Percentiles rank a stretch among this genome's conserved stretches.
phyloP scores from a whole-genome alignment of 2,888 invertebrate genomes.

The Pristionchus maxplancki region DNA sequence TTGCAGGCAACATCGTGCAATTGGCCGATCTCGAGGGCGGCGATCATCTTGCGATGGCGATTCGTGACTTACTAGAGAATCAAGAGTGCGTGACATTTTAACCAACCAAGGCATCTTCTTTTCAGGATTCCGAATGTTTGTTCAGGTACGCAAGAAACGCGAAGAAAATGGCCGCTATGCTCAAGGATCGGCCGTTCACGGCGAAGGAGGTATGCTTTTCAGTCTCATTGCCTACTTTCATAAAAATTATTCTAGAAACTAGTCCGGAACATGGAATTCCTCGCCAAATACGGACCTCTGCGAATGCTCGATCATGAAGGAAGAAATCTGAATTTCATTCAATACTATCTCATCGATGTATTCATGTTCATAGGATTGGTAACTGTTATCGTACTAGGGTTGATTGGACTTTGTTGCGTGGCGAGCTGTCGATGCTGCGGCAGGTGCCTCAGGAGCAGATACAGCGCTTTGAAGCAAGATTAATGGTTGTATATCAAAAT shows the following conservation, averaged over 20 bases:
- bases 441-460: background rate
- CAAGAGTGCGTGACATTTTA: background rate
- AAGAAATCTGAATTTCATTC: background rate
- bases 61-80: background rate
- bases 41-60: background rate
- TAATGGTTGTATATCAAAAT: background rate
- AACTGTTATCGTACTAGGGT: background rate
- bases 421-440: background rate
- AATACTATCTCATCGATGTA: slow-evolving; percentile 10
- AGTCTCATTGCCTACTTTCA: background rate
- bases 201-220: background rate
- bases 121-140: too few species aligned
- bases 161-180: background rate
- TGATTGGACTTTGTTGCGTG: background rate
- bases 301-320: slow-evolving; percentile 16
- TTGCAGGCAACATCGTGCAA: background rate
- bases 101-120: too few species aligned
- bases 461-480: background rate
- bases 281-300: background rate
- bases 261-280: slow-evolving; percentile 13
- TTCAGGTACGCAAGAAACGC: background rate
- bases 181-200: background rate
- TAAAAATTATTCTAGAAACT: background rate
- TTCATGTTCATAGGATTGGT: background rate
- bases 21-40: background rate